These are phyloP conservation scores for Drosophila fungiperda DNA, from an alignment of 2,888 invertebrate species.

Conservation along the genomic window DNA sequence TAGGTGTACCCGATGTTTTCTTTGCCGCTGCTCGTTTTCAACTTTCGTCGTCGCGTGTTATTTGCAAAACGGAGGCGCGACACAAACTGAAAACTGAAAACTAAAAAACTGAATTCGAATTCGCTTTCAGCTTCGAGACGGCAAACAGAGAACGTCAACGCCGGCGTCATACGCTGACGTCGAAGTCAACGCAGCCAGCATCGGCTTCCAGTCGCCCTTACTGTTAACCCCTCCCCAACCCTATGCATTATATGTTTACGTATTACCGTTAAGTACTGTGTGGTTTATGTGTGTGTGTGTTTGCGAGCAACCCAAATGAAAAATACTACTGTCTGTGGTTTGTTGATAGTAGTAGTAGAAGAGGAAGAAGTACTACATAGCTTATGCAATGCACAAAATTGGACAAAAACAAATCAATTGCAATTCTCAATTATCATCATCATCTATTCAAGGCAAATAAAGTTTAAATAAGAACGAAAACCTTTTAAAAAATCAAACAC, in stretches of 20 bases:
- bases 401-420: neutral
- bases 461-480: neutral
- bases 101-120: conserved; percentile 72
- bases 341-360: conserved; percentile 19
- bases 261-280: conserved; percentile 50
- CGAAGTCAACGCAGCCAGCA: conserved; percentile 23
- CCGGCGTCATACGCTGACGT: conserved; percentile 5
- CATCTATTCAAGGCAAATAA: conserved; percentile 21
- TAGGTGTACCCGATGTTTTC: conserved; percentile 38
- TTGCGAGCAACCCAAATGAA: conserved; percentile 12
- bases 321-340: conserved; percentile 22
- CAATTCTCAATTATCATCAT: neutral
- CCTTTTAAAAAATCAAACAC: neutral
- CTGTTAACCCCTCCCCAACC: neutral
- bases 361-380: conserved; percentile 4
- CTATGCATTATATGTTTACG: neutral
- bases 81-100: conserved; percentile 78
- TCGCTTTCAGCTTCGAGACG: conserved; percentile 66
- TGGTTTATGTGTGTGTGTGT: conserved; percentile 19
- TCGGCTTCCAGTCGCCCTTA: conserved; percentile 48
- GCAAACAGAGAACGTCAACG: conserved; percentile 1
- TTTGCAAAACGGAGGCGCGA: conserved; percentile 83
- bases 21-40: conserved; percentile 15
- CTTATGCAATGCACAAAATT: conserved; percentile 35
- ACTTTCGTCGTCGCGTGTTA: conserved; percentile 65